phyloP scores from a whole-genome alignment of 1,140 invertebrate species.

The Camponotus pennsylvanicus region DNA sequence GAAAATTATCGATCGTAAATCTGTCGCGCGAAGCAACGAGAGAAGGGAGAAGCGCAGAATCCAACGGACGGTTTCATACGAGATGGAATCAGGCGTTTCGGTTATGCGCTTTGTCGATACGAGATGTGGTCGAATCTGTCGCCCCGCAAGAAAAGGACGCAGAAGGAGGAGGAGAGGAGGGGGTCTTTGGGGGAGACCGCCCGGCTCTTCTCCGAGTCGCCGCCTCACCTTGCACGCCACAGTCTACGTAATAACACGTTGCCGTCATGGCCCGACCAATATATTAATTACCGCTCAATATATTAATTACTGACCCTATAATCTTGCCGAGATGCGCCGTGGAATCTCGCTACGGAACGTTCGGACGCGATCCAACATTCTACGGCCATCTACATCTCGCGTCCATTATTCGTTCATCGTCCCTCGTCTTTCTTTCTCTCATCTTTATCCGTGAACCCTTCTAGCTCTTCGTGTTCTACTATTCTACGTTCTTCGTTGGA shows the following conservation, averaged over 20 bases:
- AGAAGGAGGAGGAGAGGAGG: too few relatives aligned
- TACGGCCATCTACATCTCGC: slow-evolving; percentile 26
- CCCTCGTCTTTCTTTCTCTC: not conserved
- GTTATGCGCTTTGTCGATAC: slow-evolving; percentile 32
- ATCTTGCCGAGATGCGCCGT: slow-evolving; percentile 74
- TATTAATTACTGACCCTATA: slow-evolving; percentile 84
- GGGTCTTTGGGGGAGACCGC: not conserved
- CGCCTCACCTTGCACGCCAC: slow-evolving; percentile 28
- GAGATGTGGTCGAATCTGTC: slow-evolving; percentile 74
- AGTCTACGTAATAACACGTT: slow-evolving; percentile 81
- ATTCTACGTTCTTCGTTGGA: not conserved
- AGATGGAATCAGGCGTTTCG: not conserved
- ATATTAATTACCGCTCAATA: slow-evolving; percentile 85
- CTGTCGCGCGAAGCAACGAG: slow-evolving; percentile 32
- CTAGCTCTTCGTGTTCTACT: not conserved
- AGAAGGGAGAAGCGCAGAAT: not conserved
- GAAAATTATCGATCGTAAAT: slow-evolving; percentile 80
- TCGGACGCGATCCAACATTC: slow-evolving; percentile 34
- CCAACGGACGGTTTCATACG: not conserved
- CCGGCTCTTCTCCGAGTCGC: not conserved
- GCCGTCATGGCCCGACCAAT: slow-evolving; percentile 74
- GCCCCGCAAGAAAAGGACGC: slow-evolving; percentile 62
- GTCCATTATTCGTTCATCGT: slow-evolving; percentile 8
- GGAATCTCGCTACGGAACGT: slow-evolving; percentile 52
- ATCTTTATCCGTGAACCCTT: not conserved